These are phyloP conservation scores for Cabera pusaria DNA, from an alignment of 2,888 invertebrate species.

Conservation along the genomic window DNA sequence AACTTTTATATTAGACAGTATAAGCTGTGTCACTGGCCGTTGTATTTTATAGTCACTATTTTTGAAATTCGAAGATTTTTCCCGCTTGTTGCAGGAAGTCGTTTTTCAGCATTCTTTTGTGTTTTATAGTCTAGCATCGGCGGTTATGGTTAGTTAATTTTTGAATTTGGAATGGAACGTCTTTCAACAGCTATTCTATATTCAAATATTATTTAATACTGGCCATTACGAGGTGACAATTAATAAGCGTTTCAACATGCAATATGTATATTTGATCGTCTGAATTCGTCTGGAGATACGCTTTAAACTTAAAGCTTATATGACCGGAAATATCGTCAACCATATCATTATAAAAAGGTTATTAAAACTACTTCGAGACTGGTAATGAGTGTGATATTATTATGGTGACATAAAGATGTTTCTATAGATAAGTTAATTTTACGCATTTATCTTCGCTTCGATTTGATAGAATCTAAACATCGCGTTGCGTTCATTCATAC, in stretches of 20 bases:
- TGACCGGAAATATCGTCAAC: neutral
- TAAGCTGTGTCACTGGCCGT: slow-evolving; percentile 41
- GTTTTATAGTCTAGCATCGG: slow-evolving; percentile 23
- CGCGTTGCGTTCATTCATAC: slow-evolving; percentile 26
- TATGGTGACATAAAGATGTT: neutral
- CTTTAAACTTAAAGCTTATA: too few species aligned
- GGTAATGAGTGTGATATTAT: neutral
- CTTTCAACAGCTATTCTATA: slow-evolving; percentile 5
- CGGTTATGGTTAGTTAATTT: slow-evolving; percentile 27
- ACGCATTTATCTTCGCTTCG: slow-evolving; percentile 6
- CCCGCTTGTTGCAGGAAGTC: slow-evolving; percentile 57
- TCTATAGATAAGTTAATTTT: slow-evolving; percentile 6
- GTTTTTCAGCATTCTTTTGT: slow-evolving; percentile 45
- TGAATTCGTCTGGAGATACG: too few species aligned
- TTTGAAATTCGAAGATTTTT: slow-evolving; percentile 46
- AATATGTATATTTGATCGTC: too few species aligned
- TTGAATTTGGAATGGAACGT: slow-evolving; percentile 11
- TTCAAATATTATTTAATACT: too few species aligned
- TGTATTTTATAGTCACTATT: slow-evolving; percentile 66
- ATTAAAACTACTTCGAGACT: neutral
- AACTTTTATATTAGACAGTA: slow-evolving; percentile 47
- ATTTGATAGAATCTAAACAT: slow-evolving; percentile 25
- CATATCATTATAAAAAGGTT: neutral
- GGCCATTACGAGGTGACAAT: too few species aligned
- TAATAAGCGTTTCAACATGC: too few species aligned